Percentiles rank a stretch among this genome's conserved stretches.
Conservation (phyloP, 1,140 invertebrate genomes). For the Caerostris extrusa region DNA sequence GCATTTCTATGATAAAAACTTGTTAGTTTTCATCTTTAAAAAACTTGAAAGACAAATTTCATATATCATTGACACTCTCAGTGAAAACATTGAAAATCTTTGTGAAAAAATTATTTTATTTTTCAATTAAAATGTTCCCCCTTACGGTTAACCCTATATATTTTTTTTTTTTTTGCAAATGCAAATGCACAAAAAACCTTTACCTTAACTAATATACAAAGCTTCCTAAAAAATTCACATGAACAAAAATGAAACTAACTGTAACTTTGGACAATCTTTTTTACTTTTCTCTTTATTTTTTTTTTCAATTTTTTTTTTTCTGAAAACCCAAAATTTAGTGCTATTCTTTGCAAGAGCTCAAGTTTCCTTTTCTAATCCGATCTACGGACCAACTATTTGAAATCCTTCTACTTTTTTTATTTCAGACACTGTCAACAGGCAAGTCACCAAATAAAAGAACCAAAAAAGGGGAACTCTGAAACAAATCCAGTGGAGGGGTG, state of each 20-base stretch:
- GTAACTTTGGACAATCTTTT: not conserved
- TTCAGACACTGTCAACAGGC: not conserved
- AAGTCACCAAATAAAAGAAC: not conserved
- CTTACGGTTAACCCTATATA: too few species aligned
- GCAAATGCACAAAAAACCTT: not conserved
- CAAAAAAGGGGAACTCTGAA: not conserved
- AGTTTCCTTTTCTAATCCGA: slow-evolving; percentile 18
- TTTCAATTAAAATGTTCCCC: too few species aligned
- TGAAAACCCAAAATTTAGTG: slow-evolving; percentile 12
- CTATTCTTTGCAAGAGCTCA: not conserved
- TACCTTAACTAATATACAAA: not conserved
- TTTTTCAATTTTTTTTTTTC: too few species aligned
- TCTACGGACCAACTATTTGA: not conserved
- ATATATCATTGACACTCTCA: too few species aligned
- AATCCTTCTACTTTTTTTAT: not conserved
- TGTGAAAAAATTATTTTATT: too few species aligned
- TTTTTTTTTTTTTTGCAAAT: not conserved
- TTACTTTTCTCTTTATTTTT: too few species aligned
- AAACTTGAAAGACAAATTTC: too few species aligned
- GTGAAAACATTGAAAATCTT: too few species aligned
- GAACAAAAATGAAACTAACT: not conserved
- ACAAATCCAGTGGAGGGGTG: not conserved
- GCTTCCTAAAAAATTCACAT: not conserved
- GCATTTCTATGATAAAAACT: too few species aligned
- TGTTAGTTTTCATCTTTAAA: too few species aligned